Base-by-base conservation (phyloP, 1,140 invertebrate species). In the Drosophila elegans region DNA sequence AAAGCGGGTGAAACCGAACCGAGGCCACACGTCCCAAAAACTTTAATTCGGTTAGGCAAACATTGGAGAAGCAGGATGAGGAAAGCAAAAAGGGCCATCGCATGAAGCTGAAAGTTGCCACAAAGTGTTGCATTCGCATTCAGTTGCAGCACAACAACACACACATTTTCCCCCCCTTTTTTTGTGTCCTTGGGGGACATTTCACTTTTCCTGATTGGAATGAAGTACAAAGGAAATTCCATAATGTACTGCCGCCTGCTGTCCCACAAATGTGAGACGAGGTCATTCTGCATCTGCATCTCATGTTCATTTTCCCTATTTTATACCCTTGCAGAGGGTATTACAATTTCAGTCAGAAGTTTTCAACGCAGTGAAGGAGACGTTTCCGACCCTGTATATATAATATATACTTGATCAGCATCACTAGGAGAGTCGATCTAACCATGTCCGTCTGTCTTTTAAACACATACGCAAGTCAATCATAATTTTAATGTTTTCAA, bases 81-180 rank as follows among this genome's bases (percentile, higher is more conserved):
- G 2, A 4, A 4, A n/a, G 3, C 34, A n/a, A 7, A 32, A 13
- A 62, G 42, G 29, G 48, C 48, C 29, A 34, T 51, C 25, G 61
- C 41, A 67, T 60, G 66, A 66, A 53, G 62, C 61, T 16, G 61
- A 55, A 67, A 68, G 41, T 69, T 81, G 68, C 74, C 61, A 74
- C 67, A 78, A 82, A 73, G 69, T 64, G 61, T 81, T 83, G 80
- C 80, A 82, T 71, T 71, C 52, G 36, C 67, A 71, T 69, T 71
- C 60, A 45, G 64, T 32, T 64, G 34, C 64, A 63, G 59, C 46
- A 52, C 64, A 44, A 68, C 60, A 66, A 64, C 29, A 51, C 44
- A 12, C 34, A 10, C 57, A 36, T 5, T 46, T 21, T 11, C 1
- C 11, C 5, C 11, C 16, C 16, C 0, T 3, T 7, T 6, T n/a